Base-by-base conservation (phyloP, 2,113 vertebrate species). In the Alethe diademata region DNA sequence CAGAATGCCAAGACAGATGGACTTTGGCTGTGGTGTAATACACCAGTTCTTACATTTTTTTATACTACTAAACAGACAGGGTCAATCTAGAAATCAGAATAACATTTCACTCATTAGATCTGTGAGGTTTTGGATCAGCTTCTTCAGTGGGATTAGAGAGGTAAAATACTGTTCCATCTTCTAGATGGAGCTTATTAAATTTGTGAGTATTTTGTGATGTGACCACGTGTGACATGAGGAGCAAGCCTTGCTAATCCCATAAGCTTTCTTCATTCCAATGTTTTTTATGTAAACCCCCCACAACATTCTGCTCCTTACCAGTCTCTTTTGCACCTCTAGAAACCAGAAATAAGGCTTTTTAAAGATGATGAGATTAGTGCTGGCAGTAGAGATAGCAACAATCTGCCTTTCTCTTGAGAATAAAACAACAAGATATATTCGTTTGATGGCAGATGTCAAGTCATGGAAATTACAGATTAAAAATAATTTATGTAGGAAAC, bases 401-500 rank as follows among this genome's bases (percentile, higher is more conserved):
- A 45, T 88, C 86, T 96, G 92, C 69, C 86, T 86, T 88, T 74
- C 67, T 86, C 54, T 87, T 60, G 43, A 88, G 75, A 45, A 64
- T 81, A 56, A 93, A 91, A 13, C 56, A 91, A 47, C 20, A 79
- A 90, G 74, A 73, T 91, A 18, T 19, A 88, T 76, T 74, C 19
- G 57, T 93, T 66, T 78, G 75, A 92, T 90, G 60, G 88, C 85
- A 95, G 78, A 92, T 96, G 90, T 94, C 93, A 94, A 84, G 88
- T 86, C 72, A 78, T 71, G 61, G 88, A 93, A 97, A 94, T 90
- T 86, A 78, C 40, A 90, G 90, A 95, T 92, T 93, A 88, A 95
- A 94, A 92, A 90, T 93, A 74, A 83, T 90, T 93, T 96, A 78
- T 84, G 75, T 84, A 62, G 56, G 86, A 61, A 96, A 93, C 64